Evolutionary conservation across 2,113 vertebrate species (phyloP).

Genomic region (Falco punctatus): DNA sequence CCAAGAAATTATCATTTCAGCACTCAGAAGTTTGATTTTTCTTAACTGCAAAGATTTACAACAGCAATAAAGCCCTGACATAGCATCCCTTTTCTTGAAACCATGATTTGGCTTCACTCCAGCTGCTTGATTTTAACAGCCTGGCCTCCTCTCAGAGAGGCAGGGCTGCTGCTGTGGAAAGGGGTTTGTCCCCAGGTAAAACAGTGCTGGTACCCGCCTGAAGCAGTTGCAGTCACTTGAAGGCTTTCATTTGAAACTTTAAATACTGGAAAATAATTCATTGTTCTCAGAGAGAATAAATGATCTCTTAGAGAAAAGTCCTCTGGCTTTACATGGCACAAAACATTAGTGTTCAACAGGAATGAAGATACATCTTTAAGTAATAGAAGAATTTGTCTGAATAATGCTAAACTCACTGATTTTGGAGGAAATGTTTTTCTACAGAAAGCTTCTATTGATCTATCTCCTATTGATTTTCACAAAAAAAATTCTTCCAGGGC

Average conservation of each 20-base stretch:
- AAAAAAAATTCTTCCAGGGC: background rate
- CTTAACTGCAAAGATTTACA: constrained; percentile 47
- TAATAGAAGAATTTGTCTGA: background rate
- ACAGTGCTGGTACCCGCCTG: fast-evolving
- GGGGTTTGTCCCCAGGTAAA: background rate
- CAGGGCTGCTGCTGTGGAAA: background rate
- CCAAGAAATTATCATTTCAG: background rate
- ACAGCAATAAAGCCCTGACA: constrained; percentile 12
- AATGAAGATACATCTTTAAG: background rate
- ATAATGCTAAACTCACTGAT: background rate
- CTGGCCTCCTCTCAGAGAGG: background rate
- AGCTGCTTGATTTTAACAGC: background rate
- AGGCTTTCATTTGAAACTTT: background rate
- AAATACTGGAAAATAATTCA: background rate
- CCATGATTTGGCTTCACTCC: background rate
- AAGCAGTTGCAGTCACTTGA: background rate
- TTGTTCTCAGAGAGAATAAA: background rate
- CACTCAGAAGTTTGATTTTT: constrained; percentile 33
- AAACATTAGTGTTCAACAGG: background rate
- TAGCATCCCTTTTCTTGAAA: background rate
- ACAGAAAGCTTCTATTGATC: background rate
- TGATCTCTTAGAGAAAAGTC: background rate
- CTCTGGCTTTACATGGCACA: background rate
- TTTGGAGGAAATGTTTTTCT: background rate
- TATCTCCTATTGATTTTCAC: background rate